Percentiles rank a stretch among this genome's conserved stretches.
Evolutionary conservation across 2,888 invertebrate genomes (phyloP).

Genomic region (Brachypalpus laphriformis): DNA sequence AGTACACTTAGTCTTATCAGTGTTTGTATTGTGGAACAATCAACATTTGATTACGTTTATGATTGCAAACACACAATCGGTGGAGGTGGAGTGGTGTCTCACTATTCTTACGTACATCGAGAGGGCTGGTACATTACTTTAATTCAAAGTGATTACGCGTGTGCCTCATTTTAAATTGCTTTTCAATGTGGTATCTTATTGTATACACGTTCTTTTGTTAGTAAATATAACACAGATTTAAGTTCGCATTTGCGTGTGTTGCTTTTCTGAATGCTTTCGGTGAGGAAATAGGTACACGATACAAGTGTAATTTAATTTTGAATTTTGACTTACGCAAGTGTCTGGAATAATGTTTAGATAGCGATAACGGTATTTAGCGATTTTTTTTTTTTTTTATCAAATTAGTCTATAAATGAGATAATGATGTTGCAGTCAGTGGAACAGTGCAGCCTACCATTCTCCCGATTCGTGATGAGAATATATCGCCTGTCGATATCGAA

Average conservation of each 20-base stretch:
- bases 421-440: no score
- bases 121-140: neutral
- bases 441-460: no score
- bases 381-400: neutral
- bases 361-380: neutral
- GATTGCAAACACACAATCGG: neutral
- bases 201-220: constrained; percentile 8
- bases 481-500: no score
- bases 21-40: constrained; percentile 18
- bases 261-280: neutral
- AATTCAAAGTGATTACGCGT: constrained; percentile 9
- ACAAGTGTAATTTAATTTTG: neutral
- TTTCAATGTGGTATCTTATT: constrained; percentile 11
- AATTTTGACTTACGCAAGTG: neutral
- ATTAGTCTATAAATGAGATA: neutral
- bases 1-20: constrained; percentile 22
- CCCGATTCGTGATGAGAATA: no score
- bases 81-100: neutral
- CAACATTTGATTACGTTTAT: constrained; percentile 26
- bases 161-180: constrained; percentile 9
- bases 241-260: neutral
- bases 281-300: neutral
- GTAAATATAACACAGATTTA: constrained; percentile 4
- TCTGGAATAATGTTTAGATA: neutral
- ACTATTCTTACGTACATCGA: neutral